These are phyloP conservation scores for Eumaeus atala DNA, from an alignment of 1,140 invertebrate genomes.

Conservation along the genomic window DNA sequence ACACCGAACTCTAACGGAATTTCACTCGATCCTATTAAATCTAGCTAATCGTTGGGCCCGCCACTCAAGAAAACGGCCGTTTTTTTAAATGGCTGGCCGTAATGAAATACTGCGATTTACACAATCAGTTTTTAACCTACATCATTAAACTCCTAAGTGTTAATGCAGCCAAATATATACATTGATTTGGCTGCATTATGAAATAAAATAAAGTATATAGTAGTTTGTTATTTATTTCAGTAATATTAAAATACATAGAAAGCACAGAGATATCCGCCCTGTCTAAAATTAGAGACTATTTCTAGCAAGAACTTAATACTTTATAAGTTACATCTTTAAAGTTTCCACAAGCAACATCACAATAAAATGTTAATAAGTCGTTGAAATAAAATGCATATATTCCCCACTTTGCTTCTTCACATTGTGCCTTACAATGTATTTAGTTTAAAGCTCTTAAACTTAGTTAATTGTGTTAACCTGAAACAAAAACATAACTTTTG, in stretches of 20 bases:
- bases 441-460: not conserved
- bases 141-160: too few relatives aligned
- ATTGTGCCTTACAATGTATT: slow-evolving; percentile 12
- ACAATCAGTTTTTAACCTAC: too few relatives aligned
- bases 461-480: slow-evolving; percentile 31
- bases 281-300: slow-evolving; percentile 17
- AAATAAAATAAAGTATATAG: not conserved
- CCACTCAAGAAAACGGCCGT: too few relatives aligned
- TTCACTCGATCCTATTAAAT: too few relatives aligned
- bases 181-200: too few relatives aligned
- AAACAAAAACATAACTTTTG: slow-evolving; percentile 14
- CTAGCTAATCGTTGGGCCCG: too few relatives aligned
- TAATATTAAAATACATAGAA: slow-evolving; percentile 5
- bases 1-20: too few relatives aligned
- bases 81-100: too few relatives aligned
- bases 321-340: slow-evolving; percentile 10
- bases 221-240: slow-evolving; percentile 5
- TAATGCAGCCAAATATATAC: too few relatives aligned
- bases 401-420: slow-evolving; percentile 2
- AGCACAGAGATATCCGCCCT: not conserved
- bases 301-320: slow-evolving; percentile 12
- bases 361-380: slow-evolving; percentile 3
- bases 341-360: slow-evolving; percentile 9
- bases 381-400: not conserved
- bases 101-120: too few relatives aligned